Conservation (phyloP, 2,888 invertebrate species). For the Lithosia quadra region DNA sequence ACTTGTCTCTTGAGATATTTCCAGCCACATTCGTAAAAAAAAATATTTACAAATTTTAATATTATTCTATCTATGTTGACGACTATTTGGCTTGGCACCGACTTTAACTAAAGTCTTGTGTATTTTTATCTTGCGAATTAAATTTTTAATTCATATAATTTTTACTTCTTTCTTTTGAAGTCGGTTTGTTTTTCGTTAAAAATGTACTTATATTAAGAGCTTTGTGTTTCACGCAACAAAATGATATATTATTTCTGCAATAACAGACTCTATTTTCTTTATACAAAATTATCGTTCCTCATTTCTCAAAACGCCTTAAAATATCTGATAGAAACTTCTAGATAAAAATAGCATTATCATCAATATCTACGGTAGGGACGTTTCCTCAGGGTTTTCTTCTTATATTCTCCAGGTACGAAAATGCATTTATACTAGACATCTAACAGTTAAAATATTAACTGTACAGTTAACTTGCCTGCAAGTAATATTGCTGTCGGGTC, state of each 20-base stretch:
- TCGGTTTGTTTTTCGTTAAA: too few relatives aligned
- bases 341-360: not conserved
- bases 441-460: not conserved
- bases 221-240: not conserved
- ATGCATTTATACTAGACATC: not conserved
- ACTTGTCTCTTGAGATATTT: too few relatives aligned
- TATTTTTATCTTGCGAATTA: too few relatives aligned
- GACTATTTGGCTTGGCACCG: too few relatives aligned
- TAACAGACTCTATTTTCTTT: not conserved
- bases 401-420: too few relatives aligned
- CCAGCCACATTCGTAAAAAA: too few relatives aligned
- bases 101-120: too few relatives aligned
- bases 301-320: not conserved
- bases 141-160: too few relatives aligned
- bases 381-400: not conserved
- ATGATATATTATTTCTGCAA: not conserved
- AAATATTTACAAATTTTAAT: too few relatives aligned
- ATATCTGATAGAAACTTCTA: not conserved
- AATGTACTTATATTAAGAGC: not conserved
- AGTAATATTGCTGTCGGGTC: not conserved
- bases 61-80: too few relatives aligned
- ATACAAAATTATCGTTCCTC: not conserved
- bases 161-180: too few relatives aligned
- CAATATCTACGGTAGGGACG: not conserved
- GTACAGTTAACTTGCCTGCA: not conserved